phyloP scores from a whole-genome alignment of 1,140 invertebrate genomes.

The Bombus confusus region DNA sequence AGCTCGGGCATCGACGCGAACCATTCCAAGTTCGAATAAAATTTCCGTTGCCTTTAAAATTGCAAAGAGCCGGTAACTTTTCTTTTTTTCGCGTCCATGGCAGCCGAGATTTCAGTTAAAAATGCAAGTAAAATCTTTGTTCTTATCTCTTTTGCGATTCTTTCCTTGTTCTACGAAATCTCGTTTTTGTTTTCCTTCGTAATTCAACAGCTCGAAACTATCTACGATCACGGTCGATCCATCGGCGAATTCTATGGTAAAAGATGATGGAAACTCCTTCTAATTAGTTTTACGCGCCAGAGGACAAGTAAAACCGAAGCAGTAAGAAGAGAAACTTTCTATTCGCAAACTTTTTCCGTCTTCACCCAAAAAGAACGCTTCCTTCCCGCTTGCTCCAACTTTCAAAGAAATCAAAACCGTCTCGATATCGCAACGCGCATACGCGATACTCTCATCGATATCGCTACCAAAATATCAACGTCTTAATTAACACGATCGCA shows the following conservation, averaged over 20 bases:
- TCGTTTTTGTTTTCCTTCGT: too few relatives aligned
- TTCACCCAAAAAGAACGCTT: neutral
- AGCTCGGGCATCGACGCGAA: neutral
- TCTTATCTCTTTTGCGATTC: too few relatives aligned
- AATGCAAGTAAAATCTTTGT: too few relatives aligned
- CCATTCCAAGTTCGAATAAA: slow-evolving; percentile 3
- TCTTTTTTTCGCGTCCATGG: neutral
- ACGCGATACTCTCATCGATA: neutral
- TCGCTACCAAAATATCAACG: neutral
- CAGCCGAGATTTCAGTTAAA: neutral
- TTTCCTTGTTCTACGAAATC: too few relatives aligned
- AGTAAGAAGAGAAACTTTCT: neutral
- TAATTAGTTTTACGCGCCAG: too few relatives aligned
- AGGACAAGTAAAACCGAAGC: neutral
- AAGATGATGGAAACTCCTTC: too few relatives aligned
- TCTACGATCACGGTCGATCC: too few relatives aligned
- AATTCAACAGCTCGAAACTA: too few relatives aligned
- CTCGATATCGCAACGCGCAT: neutral
- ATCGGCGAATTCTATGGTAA: too few relatives aligned
- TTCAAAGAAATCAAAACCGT: neutral
- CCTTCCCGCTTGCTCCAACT: neutral
- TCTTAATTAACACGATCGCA: slow-evolving; percentile 4
- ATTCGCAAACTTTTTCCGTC: too few relatives aligned
- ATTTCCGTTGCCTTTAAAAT: neutral
- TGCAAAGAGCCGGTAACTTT: too few relatives aligned